phyloP scores from a whole-genome alignment of 2,888 invertebrate species.

The Tenthredo mesomela region DNA sequence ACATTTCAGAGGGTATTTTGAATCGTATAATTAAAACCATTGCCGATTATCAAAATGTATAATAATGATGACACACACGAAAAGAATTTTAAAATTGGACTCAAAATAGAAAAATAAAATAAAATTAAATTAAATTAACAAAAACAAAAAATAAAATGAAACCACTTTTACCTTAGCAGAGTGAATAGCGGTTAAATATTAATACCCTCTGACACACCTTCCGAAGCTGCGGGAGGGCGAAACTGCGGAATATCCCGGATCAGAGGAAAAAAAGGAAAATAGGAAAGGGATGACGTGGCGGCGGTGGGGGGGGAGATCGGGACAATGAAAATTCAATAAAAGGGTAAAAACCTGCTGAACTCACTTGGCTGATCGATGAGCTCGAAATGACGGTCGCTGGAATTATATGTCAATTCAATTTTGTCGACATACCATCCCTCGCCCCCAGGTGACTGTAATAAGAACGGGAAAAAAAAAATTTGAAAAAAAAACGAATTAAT shows the following conservation, averaged over 20 bases:
- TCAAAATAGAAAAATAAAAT: neutral
- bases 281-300: neutral
- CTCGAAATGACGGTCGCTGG: conserved; percentile 79
- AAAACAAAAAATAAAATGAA: neutral
- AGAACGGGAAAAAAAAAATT: conserved; percentile 5
- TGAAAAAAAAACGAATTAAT: too few species aligned
- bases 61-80: too few species aligned
- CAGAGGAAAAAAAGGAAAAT: neutral
- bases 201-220: neutral
- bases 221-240: neutral
- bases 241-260: neutral
- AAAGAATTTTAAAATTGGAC: neutral
- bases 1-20: too few species aligned
- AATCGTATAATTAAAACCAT: neutral
- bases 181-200: neutral
- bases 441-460: conserved; percentile 89
- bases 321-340: conserved; percentile 20
- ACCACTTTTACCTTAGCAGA: neutral
- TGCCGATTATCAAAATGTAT: too few species aligned
- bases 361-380: conserved; percentile 78
- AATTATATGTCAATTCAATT: conserved; percentile 88
- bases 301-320: neutral
- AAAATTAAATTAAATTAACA: too few species aligned
- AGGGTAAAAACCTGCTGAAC: conserved; percentile 55
- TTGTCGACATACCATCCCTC: conserved; percentile 93